These are phyloP conservation scores for Aramus guarauna DNA, from an alignment of 2,113 vertebrate species.

Conservation along the genomic window DNA sequence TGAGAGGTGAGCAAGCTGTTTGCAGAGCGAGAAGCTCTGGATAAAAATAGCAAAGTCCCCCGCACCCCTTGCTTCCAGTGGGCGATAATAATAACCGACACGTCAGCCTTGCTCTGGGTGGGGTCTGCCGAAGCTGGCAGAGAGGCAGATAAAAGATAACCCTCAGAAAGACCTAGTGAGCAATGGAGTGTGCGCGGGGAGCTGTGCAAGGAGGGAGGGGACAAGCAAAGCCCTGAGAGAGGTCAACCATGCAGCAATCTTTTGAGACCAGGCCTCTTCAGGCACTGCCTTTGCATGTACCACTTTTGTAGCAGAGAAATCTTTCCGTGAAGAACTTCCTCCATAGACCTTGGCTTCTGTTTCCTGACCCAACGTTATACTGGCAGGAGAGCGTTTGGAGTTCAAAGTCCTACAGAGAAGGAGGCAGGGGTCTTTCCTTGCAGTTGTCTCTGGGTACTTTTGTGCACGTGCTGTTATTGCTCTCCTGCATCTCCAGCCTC, in stretches of 20 bases:
- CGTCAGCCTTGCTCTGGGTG: not conserved
- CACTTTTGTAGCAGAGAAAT: not conserved
- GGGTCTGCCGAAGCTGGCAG: not conserved
- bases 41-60: slow-evolving; percentile 17
- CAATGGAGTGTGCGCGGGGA: not conserved
- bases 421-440: not conserved
- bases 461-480: not conserved
- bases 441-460: not conserved
- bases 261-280: not conserved
- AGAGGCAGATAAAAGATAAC: not conserved
- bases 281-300: not conserved
- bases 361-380: fast-evolving
- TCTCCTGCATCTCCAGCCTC: not conserved
- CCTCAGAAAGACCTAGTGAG: not conserved
- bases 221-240: not conserved
- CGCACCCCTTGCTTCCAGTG: not conserved
- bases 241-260: not conserved
- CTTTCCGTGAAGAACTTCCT: not conserved
- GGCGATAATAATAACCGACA: not conserved
- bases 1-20: not conserved
- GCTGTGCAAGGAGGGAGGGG: not conserved
- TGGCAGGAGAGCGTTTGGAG: fast-evolving
- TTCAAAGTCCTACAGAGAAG: not conserved
- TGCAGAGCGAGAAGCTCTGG: not conserved
- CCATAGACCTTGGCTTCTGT: not conserved